phyloP scores from a whole-genome alignment of 2,797 vertebrate species.

The Vespertilio murinus region DNA sequence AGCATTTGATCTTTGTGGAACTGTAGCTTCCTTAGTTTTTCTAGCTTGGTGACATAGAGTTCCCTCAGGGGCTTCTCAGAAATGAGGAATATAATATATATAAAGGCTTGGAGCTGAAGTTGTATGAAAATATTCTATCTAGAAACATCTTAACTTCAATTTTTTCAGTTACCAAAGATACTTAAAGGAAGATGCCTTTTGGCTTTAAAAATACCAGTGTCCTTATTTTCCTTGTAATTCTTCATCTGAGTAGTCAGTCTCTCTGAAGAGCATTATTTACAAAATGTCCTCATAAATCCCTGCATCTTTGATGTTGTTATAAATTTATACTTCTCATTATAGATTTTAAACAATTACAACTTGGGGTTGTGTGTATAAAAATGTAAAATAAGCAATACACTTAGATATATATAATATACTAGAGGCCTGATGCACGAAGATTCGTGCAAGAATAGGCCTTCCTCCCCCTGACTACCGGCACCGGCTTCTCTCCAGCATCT shows the following conservation, averaged over 20 bases:
- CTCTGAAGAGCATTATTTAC: constrained; percentile 72
- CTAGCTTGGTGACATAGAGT: constrained; percentile 69
- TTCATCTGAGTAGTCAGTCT: constrained; percentile 75
- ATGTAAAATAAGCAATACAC: constrained; percentile 79
- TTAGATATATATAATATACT: background rate
- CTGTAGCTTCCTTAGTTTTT: constrained; percentile 30
- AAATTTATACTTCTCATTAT: constrained; percentile 80
- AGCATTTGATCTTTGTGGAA: constrained; percentile 66
- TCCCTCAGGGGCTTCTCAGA: constrained; percentile 74
- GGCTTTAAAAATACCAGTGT: constrained; percentile 60
- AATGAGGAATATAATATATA: constrained; percentile 58
- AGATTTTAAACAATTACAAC: constrained; percentile 67
- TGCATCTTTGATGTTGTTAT: constrained; percentile 77
- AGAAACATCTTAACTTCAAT: constrained; percentile 67
- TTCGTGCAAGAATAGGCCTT: too few relatives aligned
- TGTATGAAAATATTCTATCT: constrained; percentile 75
- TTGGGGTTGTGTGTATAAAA: constrained; percentile 75
- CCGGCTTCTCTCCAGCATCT: too few relatives aligned
- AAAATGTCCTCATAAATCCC: constrained; percentile 80
- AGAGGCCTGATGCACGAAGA: too few relatives aligned
- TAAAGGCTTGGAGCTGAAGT: constrained; percentile 73
- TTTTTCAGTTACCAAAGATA: constrained; percentile 70
- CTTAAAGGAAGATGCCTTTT: constrained; percentile 73
- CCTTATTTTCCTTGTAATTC: constrained; percentile 67
- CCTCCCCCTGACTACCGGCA: too few relatives aligned